phyloP scores from a whole-genome alignment of 2,797 vertebrate species.

The Gymnothorax javanicus region DNA sequence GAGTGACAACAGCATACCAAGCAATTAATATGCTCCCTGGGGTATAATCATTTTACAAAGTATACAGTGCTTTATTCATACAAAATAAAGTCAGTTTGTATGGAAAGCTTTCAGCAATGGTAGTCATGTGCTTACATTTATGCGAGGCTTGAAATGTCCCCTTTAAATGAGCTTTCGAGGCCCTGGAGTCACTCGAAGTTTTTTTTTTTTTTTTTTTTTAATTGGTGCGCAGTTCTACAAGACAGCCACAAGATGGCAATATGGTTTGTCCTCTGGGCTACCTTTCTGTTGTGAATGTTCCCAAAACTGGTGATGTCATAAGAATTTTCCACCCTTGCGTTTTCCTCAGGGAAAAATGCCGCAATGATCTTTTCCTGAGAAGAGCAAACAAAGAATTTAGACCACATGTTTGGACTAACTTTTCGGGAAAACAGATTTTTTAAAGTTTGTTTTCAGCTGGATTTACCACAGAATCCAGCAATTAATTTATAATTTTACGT shows the following conservation, averaged over 20 bases:
- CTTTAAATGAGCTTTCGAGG: no score
- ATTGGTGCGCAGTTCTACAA: not conserved
- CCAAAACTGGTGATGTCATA: slow-evolving; percentile 16
- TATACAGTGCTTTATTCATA: not conserved
- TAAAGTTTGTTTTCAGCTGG: no score
- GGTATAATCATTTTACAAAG: no score
- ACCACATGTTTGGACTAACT: not conserved
- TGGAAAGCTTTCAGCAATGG: not conserved
- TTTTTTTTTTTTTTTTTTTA: not conserved
- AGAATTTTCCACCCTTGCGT: slow-evolving; percentile 8
- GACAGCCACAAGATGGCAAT: not conserved
- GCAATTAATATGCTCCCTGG: no score
- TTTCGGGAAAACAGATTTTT: not conserved
- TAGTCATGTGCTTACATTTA: not conserved
- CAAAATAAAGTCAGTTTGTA: not conserved
- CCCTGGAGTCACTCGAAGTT: not conserved
- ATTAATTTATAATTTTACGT: no score
- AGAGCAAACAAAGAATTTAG: not conserved
- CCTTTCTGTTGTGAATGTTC: not conserved
- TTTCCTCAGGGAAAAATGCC: not conserved
- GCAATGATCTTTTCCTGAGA: not conserved
- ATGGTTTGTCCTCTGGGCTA: no score
- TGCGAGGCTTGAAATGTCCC: not conserved
- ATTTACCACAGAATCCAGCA: no score
- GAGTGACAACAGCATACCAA: no score